Percentiles rank a stretch among this genome's conserved stretches.
phyloP scores from a whole-genome alignment of 2,113 vertebrate species.

The Colinus virginianus region DNA sequence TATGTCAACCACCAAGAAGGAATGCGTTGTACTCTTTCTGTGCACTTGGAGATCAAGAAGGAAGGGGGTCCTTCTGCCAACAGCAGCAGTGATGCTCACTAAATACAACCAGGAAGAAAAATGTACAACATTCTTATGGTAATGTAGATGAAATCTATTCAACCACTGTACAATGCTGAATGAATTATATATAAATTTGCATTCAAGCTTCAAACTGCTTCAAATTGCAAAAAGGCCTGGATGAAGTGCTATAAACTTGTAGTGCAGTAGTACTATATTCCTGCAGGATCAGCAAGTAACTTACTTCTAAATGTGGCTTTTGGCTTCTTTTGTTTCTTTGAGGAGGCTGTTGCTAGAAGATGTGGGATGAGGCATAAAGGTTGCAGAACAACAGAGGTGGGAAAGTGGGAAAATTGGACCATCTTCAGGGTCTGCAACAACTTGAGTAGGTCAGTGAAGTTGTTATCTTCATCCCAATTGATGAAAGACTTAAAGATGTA shows the following conservation, averaged over 20 bases:
- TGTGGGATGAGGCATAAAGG: not conserved
- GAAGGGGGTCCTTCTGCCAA: not conserved
- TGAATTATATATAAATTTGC: no score
- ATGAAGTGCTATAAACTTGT: not conserved
- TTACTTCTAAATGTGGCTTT: not conserved
- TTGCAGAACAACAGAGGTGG: not conserved
- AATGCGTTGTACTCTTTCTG: not conserved
- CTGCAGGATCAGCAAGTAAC: not conserved
- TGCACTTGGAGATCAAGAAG: not conserved
- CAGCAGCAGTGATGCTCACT: not conserved
- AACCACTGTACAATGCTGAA: not conserved
- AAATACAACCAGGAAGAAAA: not conserved
- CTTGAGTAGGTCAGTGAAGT: not conserved
- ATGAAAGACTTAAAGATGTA: not conserved
- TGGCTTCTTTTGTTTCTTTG: not conserved
- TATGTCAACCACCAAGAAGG: constrained; percentile 37
- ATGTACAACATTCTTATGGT: not conserved
- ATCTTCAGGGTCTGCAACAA: not conserved
- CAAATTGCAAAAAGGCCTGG: not conserved
- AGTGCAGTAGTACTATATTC: rapidly evolving
- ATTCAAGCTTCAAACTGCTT: not conserved
- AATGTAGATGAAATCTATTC: not conserved
- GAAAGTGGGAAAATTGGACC: not conserved
- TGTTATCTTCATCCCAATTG: not conserved
- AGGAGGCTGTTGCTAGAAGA: rapidly evolving